Percentiles rank a stretch among this genome's conserved stretches.
phyloP scores from a whole-genome alignment of 1,140 invertebrate genomes.

The Meloidogyne chitwoodi region DNA sequence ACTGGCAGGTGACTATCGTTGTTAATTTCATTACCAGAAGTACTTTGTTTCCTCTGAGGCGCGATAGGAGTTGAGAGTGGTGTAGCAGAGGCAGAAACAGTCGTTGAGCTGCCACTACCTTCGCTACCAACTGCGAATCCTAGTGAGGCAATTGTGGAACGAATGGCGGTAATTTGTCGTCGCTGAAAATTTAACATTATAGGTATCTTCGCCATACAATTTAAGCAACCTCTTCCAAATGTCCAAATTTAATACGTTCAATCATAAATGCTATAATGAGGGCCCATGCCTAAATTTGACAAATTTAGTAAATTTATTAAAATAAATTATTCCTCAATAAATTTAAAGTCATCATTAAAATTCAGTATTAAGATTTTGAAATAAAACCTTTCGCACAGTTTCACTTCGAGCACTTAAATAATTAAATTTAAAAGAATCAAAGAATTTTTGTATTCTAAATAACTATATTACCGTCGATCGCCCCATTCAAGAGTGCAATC shows the following conservation, averaged over 20 bases:
- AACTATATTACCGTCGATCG: constrained; percentile 38
- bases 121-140: constrained; percentile 25
- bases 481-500: constrained; percentile 60
- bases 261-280: constrained; percentile 58
- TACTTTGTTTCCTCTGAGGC: not conserved
- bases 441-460: not conserved
- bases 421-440: not conserved
- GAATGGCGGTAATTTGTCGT: constrained; percentile 43
- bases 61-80: not conserved
- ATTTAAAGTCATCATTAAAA: too few relatives aligned
- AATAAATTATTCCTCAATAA: too few relatives aligned
- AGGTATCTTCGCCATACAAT: not conserved
- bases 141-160: constrained; percentile 42
- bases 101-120: not conserved
- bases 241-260: constrained; percentile 57
- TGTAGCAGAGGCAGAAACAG: not conserved
- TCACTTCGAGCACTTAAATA: constrained; percentile 20
- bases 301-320: too few relatives aligned
- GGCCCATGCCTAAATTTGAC: constrained; percentile 37
- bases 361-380: constrained; percentile 25
- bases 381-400: constrained; percentile 42
- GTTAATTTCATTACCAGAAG: not conserved
- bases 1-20: constrained; percentile 1
- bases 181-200: constrained; percentile 40
- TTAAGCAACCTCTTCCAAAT: constrained; percentile 54